Base-by-base conservation (phyloP, 2,888 invertebrate genomes). In the Automeris io region DNA sequence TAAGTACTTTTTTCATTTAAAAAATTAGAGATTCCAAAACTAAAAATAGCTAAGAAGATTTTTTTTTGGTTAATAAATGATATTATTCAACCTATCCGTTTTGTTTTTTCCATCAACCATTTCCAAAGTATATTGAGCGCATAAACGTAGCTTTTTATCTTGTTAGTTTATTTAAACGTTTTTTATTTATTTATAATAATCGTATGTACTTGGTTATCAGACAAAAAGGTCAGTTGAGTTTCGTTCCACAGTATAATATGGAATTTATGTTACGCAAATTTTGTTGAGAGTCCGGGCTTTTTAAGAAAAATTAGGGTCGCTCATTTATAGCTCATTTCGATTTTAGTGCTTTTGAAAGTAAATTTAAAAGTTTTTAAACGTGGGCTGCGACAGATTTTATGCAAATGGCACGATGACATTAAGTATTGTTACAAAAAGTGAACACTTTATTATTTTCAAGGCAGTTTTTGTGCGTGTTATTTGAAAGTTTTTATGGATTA, bases 341-440 rank as follows among this genome's bases (percentile, higher is more conserved):
- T 78, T 78, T 81, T 77, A 83, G 78, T 70, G 64, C 76, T 78
- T 75, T 62, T 76, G 64, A 65, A 72, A 77, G 73, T 68, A 70
- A 62, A 67, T 62, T 61, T 66, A 65, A 72, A 80, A 82, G 71
- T 81, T 82, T 71, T 61, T 68, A 62, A 63, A 57, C 62, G 61
- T 61, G 63, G 63, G 55, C 53, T 51, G 55, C 68, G 62, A 63
- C 65, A 61, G 70, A 70, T 76, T 81, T 83, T 81, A 83, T 85
- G 85, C 75, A 83, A 82, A 82, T 83, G 60, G 53, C 59, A 70
- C 67, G 57, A 69, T 68, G 65, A 61, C 65, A 64, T 75, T 73
- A 76, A 75, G 70, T 72, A 61, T 68, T 69, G 70, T 53, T 56
- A 61, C 71, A 72, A 75, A 74, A 65, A 70, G 75, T 60, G 69